These are phyloP conservation scores for Nomada flava DNA, from an alignment of 2,888 invertebrate genomes.

Conservation along the genomic window DNA sequence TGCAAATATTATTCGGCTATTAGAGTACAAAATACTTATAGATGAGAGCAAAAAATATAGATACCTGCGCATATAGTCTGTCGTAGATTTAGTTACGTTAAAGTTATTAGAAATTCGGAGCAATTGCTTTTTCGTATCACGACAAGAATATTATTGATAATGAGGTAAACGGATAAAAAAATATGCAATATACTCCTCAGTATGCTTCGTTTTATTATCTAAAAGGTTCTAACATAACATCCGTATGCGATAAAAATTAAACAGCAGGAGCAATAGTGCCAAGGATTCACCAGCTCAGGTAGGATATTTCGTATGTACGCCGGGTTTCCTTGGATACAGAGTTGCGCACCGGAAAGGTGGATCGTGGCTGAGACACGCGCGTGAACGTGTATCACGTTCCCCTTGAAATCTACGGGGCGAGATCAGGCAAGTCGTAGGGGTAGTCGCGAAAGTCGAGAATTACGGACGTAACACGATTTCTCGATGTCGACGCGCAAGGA, in stretches of 20 bases:
- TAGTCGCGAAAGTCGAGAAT: slow-evolving; percentile 57
- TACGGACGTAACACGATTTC: slow-evolving; percentile 68
- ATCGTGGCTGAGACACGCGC: not conserved
- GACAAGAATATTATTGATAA: too few relatives aligned
- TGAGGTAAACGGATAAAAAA: too few relatives aligned
- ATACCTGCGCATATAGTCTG: too few relatives aligned
- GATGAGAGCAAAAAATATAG: too few relatives aligned
- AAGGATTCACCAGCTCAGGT: slow-evolving; percentile 6
- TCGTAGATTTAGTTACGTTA: too few relatives aligned
- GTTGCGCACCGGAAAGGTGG: slow-evolving; percentile 2
- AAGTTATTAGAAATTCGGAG: too few relatives aligned
- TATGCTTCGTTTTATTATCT: too few relatives aligned
- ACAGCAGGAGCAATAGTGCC: not conserved
- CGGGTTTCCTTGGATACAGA: not conserved
- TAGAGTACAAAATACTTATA: too few relatives aligned
- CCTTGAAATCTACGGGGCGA: slow-evolving; percentile 15
- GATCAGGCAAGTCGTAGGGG: not conserved
- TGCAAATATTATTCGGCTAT: too few relatives aligned
- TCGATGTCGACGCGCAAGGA: slow-evolving; percentile 67
- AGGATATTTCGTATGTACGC: slow-evolving; percentile 2
- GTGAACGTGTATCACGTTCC: slow-evolving; percentile 49
- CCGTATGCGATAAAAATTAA: not conserved
- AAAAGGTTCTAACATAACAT: too few relatives aligned
- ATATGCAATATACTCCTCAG: too few relatives aligned
- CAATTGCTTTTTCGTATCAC: too few relatives aligned